phyloP scores from a whole-genome alignment of 2,113 vertebrate species.

The Bagarius yarrelli region DNA sequence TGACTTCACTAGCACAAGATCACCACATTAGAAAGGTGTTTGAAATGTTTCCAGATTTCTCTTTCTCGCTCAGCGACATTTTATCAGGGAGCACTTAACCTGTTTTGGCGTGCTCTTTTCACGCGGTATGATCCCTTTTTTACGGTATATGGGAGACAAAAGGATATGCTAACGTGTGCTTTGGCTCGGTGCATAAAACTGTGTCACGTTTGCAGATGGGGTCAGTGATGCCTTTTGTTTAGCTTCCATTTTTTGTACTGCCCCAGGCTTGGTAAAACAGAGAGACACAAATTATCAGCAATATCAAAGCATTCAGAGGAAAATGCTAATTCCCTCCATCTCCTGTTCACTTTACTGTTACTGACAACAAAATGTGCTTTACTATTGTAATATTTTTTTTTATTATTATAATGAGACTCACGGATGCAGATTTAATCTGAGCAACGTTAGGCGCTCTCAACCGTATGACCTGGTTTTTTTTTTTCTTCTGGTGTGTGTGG shows the following conservation, averaged over 20 bases:
- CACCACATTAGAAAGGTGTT: neutral
- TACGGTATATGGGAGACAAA: neutral
- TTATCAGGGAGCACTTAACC: slow-evolving; percentile 1
- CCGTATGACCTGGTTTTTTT: no score
- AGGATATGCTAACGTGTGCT: neutral
- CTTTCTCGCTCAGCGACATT: neutral
- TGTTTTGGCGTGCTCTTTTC: neutral
- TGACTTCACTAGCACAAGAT: slow-evolving; percentile 15
- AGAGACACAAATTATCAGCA: neutral
- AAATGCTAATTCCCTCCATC: neutral
- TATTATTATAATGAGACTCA: no score
- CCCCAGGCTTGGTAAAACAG: neutral
- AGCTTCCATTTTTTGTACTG: neutral
- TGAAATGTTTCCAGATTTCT: slow-evolving; percentile 5
- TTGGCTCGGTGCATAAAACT: neutral
- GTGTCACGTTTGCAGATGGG: neutral
- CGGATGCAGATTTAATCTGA: no score
- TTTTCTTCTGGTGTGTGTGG: no score
- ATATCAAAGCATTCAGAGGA: neutral
- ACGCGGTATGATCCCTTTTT: neutral
- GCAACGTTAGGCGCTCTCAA: no score
- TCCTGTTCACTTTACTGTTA: neutral
- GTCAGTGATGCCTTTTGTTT: neutral
- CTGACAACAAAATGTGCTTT: no score
- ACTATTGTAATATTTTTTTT: no score